These are phyloP conservation scores for Poeciliopsis paucimaculata DNA, from an alignment of 2,797 vertebrate genomes.

Conservation along the genomic window DNA sequence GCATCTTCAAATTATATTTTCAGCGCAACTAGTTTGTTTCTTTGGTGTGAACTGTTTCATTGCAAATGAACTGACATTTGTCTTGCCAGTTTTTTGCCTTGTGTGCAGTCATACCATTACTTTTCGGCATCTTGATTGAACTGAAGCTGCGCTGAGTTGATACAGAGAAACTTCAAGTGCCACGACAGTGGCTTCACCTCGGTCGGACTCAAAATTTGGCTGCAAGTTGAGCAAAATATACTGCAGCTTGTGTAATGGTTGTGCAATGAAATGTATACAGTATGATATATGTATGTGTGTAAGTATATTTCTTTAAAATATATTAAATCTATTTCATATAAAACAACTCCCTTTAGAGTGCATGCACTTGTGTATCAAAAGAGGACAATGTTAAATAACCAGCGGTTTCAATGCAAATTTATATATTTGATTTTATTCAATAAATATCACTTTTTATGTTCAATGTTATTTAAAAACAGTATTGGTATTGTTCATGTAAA, in stretches of 20 bases:
- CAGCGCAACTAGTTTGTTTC: conserved; percentile 5
- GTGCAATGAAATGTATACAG: conserved; percentile 70
- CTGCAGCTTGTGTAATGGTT: conserved; percentile 69
- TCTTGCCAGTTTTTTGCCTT: neutral
- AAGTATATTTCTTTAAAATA: conserved; percentile 72
- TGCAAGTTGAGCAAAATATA: conserved; percentile 43
- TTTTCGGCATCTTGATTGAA: conserved; percentile 5
- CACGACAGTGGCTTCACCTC: conserved; percentile 24
- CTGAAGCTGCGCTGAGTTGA: conserved; percentile 11
- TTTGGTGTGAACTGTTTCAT: neutral
- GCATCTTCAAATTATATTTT: neutral
- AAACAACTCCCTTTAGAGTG: conserved; percentile 47
- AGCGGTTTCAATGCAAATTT: conserved; percentile 29
- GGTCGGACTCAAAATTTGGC: conserved; percentile 26
- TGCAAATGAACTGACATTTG: neutral
- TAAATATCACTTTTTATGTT: conserved; percentile 65
- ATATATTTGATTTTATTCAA: conserved; percentile 63
- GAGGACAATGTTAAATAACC: conserved; percentile 3
- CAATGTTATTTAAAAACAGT: conserved; percentile 47
- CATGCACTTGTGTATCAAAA: conserved; percentile 30
- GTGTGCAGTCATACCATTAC: neutral
- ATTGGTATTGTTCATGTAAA: conserved; percentile 60
- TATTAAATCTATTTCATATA: conserved; percentile 78
- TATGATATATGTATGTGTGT: conserved; percentile 64
- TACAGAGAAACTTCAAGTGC: conserved; percentile 18